These are phyloP conservation scores for Drosophila pectinifera DNA, from an alignment of 1,140 invertebrate species.

Conservation along the genomic window DNA sequence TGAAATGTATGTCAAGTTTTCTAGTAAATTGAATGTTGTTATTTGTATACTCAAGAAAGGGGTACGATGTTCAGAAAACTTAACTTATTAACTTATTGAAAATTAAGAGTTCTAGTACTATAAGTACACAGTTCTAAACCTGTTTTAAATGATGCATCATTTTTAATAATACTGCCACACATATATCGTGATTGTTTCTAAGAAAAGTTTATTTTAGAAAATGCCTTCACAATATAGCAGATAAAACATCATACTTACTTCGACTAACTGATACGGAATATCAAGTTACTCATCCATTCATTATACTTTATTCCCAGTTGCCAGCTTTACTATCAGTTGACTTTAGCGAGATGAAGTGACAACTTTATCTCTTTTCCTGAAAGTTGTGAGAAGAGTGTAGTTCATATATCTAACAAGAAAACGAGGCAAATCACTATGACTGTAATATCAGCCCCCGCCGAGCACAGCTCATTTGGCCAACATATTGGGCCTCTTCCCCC, in stretches of 20 bases:
- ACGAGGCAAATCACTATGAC: constrained; percentile 19
- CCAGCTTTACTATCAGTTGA: constrained; percentile 18
- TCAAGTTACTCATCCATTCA: not conserved
- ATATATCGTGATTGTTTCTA: not conserved
- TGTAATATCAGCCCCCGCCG: constrained; percentile 5
- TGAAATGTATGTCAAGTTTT: not conserved
- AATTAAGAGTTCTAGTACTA: not conserved
- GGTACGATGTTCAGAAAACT: not conserved
- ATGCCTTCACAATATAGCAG: not conserved
- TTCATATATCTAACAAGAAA: not conserved
- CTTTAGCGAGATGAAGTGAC: constrained; percentile 32
- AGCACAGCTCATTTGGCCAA: constrained; percentile 33
- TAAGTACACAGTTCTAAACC: not conserved
- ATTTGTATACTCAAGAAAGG: not conserved
- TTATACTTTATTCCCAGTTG: not conserved
- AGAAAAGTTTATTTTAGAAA: not conserved
- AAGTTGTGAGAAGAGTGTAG: not conserved
- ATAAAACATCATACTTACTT: not conserved
- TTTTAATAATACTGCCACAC: not conserved
- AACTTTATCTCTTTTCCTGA: constrained; percentile 7
- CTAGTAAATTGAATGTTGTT: not conserved
- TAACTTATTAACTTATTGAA: not conserved
- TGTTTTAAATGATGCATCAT: not conserved
- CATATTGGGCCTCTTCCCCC: constrained; percentile 6
- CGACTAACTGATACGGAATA: not conserved